Conservation (phyloP, 2,113 vertebrate species). For the Jaculus jaculus region DNA sequence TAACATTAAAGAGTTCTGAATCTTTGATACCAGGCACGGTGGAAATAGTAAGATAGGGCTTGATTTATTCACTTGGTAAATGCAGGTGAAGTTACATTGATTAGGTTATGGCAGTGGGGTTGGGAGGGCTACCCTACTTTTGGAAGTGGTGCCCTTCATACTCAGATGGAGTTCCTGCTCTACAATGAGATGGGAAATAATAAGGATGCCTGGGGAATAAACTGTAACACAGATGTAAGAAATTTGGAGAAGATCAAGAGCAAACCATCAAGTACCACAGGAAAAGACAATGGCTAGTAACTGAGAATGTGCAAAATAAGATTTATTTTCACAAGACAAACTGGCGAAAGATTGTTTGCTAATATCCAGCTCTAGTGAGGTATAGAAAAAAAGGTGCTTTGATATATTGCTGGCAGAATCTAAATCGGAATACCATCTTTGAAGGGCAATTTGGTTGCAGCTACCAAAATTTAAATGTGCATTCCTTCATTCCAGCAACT, state of each 20-base stretch:
- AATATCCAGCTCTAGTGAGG: neutral
- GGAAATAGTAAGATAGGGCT: neutral
- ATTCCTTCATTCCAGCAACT: neutral
- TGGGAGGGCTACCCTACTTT: neutral
- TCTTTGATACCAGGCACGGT: neutral
- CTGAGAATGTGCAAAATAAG: conserved; percentile 30
- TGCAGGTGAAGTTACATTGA: neutral
- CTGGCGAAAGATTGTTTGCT: conserved; percentile 45
- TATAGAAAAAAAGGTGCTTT: neutral
- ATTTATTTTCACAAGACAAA: conserved; percentile 40
- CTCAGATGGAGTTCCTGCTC: conserved; percentile 15
- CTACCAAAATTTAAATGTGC: conserved; percentile 9
- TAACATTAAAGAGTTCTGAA: neutral
- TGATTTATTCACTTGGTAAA: neutral
- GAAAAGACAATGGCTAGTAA: conserved; percentile 44
- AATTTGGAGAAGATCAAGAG: conserved; percentile 44
- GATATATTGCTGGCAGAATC: neutral
- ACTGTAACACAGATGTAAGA: too few relatives aligned
- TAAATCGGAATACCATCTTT: neutral
- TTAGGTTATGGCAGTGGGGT: neutral
- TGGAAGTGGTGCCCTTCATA: neutral
- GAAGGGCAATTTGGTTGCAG: neutral
- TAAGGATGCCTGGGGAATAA: conserved; percentile 34
- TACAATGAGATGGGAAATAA: neutral
- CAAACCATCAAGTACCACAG: conserved; percentile 25